Evolutionary conservation across 2,888 invertebrate species (phyloP).

Genomic region (Noctua janthina): DNA sequence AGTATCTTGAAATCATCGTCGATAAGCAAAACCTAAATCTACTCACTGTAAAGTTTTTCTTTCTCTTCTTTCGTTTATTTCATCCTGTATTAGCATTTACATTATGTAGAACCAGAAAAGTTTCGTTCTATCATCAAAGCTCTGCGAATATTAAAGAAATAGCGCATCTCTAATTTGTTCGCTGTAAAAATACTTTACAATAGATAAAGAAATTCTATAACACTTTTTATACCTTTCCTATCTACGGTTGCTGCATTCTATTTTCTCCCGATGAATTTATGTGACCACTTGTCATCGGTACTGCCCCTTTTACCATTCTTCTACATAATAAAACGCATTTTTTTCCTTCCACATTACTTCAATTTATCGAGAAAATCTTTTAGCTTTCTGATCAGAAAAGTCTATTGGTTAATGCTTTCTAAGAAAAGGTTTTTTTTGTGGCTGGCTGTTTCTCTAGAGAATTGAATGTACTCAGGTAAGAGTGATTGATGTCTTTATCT

Average conservation of each 20-base stretch:
- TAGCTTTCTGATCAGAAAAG: slow-evolving; percentile 66
- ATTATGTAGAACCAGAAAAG: not conserved
- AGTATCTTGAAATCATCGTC: slow-evolving; percentile 16
- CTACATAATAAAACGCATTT: slow-evolving; percentile 59
- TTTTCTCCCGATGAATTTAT: slow-evolving; percentile 59
- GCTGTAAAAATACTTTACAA: slow-evolving; percentile 15
- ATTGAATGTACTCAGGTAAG: slow-evolving; percentile 80
- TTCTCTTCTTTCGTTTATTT: not conserved
- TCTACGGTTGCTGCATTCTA: slow-evolving; percentile 41
- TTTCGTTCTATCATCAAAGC: not conserved
- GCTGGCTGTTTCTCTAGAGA: slow-evolving; percentile 76
- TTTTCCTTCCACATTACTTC: slow-evolving; percentile 61
- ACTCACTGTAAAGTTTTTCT: not conserved
- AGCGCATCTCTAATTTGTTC: not conserved
- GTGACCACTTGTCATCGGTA: slow-evolving; percentile 60
- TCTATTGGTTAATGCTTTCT: slow-evolving; percentile 70
- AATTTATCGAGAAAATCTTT: slow-evolving; percentile 66
- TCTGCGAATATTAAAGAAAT: slow-evolving; percentile 11
- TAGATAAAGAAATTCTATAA: slow-evolving; percentile 11
- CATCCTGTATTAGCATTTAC: not conserved
- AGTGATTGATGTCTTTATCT: slow-evolving; percentile 83
- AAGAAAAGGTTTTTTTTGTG: slow-evolving; percentile 71
- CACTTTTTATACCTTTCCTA: slow-evolving; percentile 26
- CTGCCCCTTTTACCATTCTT: slow-evolving; percentile 56
- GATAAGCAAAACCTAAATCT: slow-evolving; percentile 2